phyloP scores from a whole-genome alignment of 2,888 invertebrate species.

The Andrena trimmerana region DNA sequence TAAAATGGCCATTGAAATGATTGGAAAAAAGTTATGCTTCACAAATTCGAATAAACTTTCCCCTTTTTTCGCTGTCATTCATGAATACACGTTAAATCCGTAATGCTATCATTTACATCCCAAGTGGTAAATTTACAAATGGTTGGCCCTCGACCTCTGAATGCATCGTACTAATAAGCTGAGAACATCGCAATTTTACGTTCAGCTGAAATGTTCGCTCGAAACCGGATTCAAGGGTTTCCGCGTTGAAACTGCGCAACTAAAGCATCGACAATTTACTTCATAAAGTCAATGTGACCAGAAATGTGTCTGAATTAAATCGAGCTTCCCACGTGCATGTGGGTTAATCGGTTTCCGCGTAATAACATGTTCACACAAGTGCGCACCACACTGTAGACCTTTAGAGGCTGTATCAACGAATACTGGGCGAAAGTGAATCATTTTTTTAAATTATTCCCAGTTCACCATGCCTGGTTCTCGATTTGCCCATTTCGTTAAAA shows the following conservation, averaged over 20 bases:
- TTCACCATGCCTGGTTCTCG: constrained; percentile 20
- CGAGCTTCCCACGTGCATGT: constrained; percentile 46
- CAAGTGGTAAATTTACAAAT: neutral
- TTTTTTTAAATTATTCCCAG: constrained; percentile 43
- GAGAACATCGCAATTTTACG: constrained; percentile 9
- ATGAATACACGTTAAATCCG: neutral
- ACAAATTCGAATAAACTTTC: neutral
- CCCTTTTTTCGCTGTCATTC: neutral
- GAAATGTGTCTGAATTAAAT: constrained; percentile 37
- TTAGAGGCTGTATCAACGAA: constrained; percentile 45
- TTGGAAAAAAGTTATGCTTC: neutral
- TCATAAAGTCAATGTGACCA: constrained; percentile 22
- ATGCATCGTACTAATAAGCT: constrained; percentile 11
- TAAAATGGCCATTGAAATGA: neutral
- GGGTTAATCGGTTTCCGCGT: constrained; percentile 52
- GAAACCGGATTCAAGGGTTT: constrained; percentile 23
- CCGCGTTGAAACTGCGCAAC: constrained; percentile 1
- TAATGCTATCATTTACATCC: neutral
- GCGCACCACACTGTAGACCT: constrained; percentile 12
- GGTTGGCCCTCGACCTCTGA: neutral
- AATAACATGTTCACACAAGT: constrained; percentile 33
- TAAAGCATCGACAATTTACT: constrained; percentile 19
- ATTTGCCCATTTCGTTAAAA: too few relatives aligned
- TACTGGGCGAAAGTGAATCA: constrained; percentile 54
- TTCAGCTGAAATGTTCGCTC: constrained; percentile 22